These are phyloP conservation scores for Geodia barretti DNA, from an alignment of 37 sponge, comb jelly and placozoan genomes.

Conservation along the genomic window DNA sequence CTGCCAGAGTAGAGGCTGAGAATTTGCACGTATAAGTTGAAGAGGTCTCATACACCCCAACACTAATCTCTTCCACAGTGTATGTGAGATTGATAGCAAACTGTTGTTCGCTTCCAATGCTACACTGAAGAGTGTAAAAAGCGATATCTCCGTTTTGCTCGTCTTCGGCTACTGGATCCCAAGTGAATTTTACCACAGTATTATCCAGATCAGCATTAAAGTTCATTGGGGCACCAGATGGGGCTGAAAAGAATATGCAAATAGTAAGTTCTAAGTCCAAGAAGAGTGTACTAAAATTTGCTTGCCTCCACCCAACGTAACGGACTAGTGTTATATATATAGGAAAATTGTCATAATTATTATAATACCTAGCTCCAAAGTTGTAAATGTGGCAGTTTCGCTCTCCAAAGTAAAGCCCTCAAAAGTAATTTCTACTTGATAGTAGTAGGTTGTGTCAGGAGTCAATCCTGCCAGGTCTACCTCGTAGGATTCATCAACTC, in stretches of 20 bases:
- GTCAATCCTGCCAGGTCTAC: conserved; percentile 7
- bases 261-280: no score
- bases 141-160: not conserved
- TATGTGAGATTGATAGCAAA: not conserved
- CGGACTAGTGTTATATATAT: no score
- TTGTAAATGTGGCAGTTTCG: not conserved
- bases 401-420: not conserved
- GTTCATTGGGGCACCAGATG: not conserved
- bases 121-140: not conserved
- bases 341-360: no score
- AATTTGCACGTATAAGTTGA: not conserved
- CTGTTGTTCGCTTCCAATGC: not conserved
- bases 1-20: not conserved
- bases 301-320: no score
- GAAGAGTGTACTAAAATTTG: no score
- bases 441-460: conserved; percentile 21
- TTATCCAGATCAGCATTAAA: not conserved
- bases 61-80: not conserved
- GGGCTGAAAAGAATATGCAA: no score
- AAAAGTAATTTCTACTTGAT: conserved; percentile 14
- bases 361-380: conserved; percentile 6
- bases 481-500: conserved; percentile 1
- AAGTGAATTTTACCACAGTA: not conserved
- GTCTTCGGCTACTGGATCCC: not conserved
- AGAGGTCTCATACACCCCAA: not conserved